Evolutionary conservation across 1,140 invertebrate species (phyloP), one percentile per base, ranked within the genome.

Genomic region (Globodera rostochiensis): DNA sequence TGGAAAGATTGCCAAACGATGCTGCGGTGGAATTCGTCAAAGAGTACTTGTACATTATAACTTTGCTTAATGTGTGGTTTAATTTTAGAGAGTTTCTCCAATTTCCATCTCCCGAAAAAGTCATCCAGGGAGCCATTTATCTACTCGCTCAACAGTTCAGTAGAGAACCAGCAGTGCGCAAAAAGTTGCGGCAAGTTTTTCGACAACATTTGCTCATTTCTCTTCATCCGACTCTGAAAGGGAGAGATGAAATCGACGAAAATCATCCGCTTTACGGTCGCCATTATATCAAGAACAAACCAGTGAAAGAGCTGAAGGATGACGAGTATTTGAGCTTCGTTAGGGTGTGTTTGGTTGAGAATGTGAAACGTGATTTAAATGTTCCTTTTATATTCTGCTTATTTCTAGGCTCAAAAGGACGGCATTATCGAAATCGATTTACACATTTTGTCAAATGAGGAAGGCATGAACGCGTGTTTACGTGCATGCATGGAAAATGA

Each of bases 271-370:
- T 90, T 8, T 93, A 88, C 90, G 92, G 92, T 6, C 93, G 97
- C 92, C 98, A 98, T 87, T 99, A 98, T 90, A 86, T 99, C 8
- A 95, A 95, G 87, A 94, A 95, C 87, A 99, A 99, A 90, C 96
- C 96, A 0, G 95, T 99, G 0, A 92, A 93, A 11, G 95, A 97
- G 90, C 91, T 99, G 9, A 92, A 93, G 6, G 94, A 94, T 1
- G 97, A 98, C 85, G 94, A 97, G 88, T 99, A 94, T 90, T 91
- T 99, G 3, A 94, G 95, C 19, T 87, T 80, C 70, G 69, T 83
- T 25, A 84, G 71, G 66, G 81, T 82, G n/a, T 25, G 69, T 57
- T 60, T 70, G 19, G 13, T n/a, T 67, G 21, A n/a, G n/a, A 67
- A 67, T 2, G n/a, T 1, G 21, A n/a, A 67, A 67, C 73, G 2